Base-by-base conservation (phyloP, 2,797 vertebrate genomes). In the Amphiprion clarkii region DNA sequence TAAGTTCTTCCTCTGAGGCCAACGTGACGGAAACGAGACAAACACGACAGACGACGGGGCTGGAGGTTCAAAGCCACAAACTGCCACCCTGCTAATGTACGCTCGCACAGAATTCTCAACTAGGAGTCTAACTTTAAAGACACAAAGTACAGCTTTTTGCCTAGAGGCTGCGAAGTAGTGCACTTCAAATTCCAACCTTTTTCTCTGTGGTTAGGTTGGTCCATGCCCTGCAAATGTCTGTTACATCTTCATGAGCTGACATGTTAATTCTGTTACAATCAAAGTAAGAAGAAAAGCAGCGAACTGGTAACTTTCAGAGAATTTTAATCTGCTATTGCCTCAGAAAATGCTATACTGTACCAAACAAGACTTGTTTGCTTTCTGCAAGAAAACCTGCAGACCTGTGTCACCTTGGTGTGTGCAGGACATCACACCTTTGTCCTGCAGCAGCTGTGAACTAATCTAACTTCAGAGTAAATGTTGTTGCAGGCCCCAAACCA, bases 1-100 rank as follows among this genome's bases (percentile, higher is more conserved):
- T 7, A 49, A 73, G 56, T 69, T 31, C 29, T 65, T 75, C 63
- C 62, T 82, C 64, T 31, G 66, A 81, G 67, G 67, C 65, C 48
- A 2, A 39, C 11, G 19, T 53, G 51, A 67, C 78, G 17, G 29
- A 56, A 55, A 81, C 17, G 44, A 62, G 52, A 65, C 54, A 19
- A 51, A 59, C 52, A 55, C 27, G 19, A 75, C 44, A 25, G 6
- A 64, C 31, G 13, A 52, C 4, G 6, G 21, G 25, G 23, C 36
- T 2, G 31, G 21, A 40, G 40, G 48, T 44, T 78, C 21, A 59
- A 48, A 70, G 67, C 4, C 23, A 39, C 9, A 55, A 56, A 53
- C 29, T 5, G 21, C n/a, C 51, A 40, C 16, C 25, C 33, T 21
- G 44, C 1, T 53, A 7, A 66, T 44, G 42, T 4, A 27, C n/a